phyloP scores from a whole-genome alignment of 2,888 invertebrate species.

The Oscheius onirici region DNA sequence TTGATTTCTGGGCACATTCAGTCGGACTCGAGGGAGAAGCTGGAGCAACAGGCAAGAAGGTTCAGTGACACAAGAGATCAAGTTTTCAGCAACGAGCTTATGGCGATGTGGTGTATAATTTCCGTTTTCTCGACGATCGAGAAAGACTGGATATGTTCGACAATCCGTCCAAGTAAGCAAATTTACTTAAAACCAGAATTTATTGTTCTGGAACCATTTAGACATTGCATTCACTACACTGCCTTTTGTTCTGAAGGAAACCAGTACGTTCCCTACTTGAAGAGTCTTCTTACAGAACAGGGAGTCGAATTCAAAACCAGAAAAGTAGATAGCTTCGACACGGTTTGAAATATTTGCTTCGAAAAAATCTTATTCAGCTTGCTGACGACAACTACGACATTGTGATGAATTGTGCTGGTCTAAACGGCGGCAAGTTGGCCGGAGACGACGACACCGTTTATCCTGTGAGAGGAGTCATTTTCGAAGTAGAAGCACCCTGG shows the following conservation, averaged over 20 bases:
- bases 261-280: conserved; percentile 69
- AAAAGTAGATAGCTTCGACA: conserved; percentile 47
- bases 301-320: conserved; percentile 48
- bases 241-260: conserved; percentile 67
- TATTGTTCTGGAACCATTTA: conserved; percentile 23
- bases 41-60: conserved; percentile 34
- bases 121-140: conserved; percentile 60
- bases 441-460: conserved; percentile 68
- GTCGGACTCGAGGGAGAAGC: conserved; percentile 55
- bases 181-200: not conserved
- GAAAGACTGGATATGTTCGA: conserved; percentile 56
- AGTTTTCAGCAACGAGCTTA: conserved; percentile 57
- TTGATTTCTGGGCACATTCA: conserved; percentile 68
- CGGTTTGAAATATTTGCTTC: conserved; percentile 33
- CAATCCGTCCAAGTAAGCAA: conserved; percentile 55
- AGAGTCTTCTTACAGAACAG: conserved; percentile 34
- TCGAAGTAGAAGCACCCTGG: conserved; percentile 85
- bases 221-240: conserved; percentile 67
- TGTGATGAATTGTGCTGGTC: conserved; percentile 74
- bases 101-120: conserved; percentile 67
- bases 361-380: conserved; percentile 28
- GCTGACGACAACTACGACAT: conserved; percentile 71
- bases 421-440: conserved; percentile 71
- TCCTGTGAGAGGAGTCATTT: conserved; percentile 48
- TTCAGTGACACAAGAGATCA: no score